Base-by-base conservation (phyloP, 1,140 invertebrate genomes). In the Trachymyrmex cornetzi region DNA sequence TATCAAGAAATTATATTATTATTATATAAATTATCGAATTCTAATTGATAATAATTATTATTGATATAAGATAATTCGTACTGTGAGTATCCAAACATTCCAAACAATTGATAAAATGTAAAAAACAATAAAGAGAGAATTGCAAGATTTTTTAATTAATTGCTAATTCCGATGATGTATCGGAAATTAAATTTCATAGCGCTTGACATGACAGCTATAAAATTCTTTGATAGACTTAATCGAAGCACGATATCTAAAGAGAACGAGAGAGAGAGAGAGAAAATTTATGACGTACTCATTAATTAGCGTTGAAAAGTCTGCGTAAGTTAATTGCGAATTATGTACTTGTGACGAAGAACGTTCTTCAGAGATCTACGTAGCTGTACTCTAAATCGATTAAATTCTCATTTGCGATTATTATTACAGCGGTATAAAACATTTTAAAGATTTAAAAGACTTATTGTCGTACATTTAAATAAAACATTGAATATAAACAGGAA, bases 271-370 rank as follows among this genome's bases (percentile, higher is more conserved):
- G 30, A 38, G 64, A 19, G n/a, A 67, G 72, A 38, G 64, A 19
- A 12, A 67, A 66, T 74, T 86, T 61, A 72, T 79, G 85, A 82
- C 85, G 67, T 75, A 88, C 59, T 91, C 82, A 90, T 90, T 90
- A 90, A 89, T 91, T 90, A 90, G 48, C 86, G 81, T 77, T 30
- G 81, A 90, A 79, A 77, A 86, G 72, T 55, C 81, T 84, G 63
- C 53, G 89, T 90, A 81, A 91, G 77, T 88, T 90, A 88, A 90
- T 91, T 90, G 82, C 86, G 67, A 90, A 91, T 89, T 87, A 90
- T 84, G 74, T 59, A 72, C 57, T 53, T 53, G 53, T 74, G 82
- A 66, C 34, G 14, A 19, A 77, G 71, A 48, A 86, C 38, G 38
- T 63, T 30, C 85, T 87, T 72, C 71, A 90, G 64, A 86, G 89